Conservation (phyloP, 2,113 vertebrate genomes). For the Triplophysa siluroides region DNA sequence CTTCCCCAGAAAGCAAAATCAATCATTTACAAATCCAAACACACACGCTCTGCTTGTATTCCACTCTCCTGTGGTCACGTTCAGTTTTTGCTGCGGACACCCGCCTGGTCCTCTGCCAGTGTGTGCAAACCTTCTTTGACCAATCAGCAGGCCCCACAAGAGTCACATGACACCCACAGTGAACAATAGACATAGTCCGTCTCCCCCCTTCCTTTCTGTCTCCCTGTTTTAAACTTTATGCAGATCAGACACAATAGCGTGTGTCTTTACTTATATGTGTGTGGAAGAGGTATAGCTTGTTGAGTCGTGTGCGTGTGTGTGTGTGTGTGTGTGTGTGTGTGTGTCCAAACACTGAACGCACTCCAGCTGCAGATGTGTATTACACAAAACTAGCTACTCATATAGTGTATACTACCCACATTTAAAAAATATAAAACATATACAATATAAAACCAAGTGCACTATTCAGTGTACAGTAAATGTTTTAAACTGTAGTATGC, state of each 20-base stretch:
- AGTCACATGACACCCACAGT: slow-evolving; percentile 78
- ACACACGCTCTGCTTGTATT: not conserved
- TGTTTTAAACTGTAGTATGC: not conserved
- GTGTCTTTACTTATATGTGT: slow-evolving; percentile 24
- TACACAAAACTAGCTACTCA: no score
- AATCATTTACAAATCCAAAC: not conserved
- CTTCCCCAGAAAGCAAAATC: not conserved
- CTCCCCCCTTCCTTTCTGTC: slow-evolving; percentile 56
- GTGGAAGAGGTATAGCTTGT: not conserved
- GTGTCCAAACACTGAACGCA: not conserved
- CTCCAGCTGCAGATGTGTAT: no score
- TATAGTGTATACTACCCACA: not conserved
- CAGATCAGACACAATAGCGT: not conserved
- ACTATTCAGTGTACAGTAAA: not conserved
- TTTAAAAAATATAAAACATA: no score
- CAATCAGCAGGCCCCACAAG: slow-evolving; percentile 73
- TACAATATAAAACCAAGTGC: not conserved
- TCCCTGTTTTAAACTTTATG: slow-evolving; percentile 41
- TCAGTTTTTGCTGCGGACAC: slow-evolving; percentile 55
- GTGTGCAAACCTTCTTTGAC: slow-evolving; percentile 67
- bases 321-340: slow-evolving; percentile 14
- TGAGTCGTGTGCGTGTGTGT: not conserved
- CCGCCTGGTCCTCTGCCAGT: slow-evolving; percentile 61
- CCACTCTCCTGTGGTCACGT: slow-evolving; percentile 11
- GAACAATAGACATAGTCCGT: slow-evolving; percentile 76